These are phyloP conservation scores for Spialia ferax DNA, from an alignment of 2,888 invertebrate genomes.

Conservation along the genomic window DNA sequence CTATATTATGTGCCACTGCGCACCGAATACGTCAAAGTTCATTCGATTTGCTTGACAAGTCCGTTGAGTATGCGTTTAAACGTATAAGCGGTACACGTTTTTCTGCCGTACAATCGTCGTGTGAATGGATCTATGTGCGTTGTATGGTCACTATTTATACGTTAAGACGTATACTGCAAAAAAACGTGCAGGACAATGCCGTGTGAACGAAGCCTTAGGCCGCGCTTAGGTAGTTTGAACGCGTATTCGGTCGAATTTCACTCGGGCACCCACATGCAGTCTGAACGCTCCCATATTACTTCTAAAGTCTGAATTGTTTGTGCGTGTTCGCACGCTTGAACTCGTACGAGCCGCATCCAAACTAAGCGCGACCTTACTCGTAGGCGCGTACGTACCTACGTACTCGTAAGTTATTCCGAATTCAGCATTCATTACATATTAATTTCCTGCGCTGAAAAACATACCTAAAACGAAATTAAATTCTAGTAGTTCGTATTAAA, in stretches of 20 bases:
- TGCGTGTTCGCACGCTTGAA: too few relatives aligned
- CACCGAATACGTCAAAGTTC: slow-evolving; percentile 48
- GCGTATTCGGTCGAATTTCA: too few relatives aligned
- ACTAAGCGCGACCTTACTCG: too few relatives aligned
- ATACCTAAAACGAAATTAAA: slow-evolving; percentile 21
- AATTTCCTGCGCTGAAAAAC: slow-evolving; percentile 18
- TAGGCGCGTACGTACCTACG: neutral
- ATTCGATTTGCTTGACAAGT: slow-evolving; percentile 52
- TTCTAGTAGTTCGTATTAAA: slow-evolving; percentile 6
- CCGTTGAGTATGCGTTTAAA: slow-evolving; percentile 35
- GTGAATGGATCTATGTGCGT: slow-evolving; percentile 46
- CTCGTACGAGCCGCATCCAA: too few relatives aligned
- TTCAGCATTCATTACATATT: slow-evolving; percentile 17
- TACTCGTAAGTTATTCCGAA: neutral
- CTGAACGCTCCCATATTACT: too few relatives aligned
- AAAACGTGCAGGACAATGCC: slow-evolving; percentile 44
- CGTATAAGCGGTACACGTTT: slow-evolving; percentile 18
- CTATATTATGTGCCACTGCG: slow-evolving; percentile 44
- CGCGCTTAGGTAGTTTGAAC: too few relatives aligned
- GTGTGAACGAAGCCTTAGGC: slow-evolving; percentile 42
- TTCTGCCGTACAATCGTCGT: slow-evolving; percentile 37
- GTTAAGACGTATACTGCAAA: slow-evolving; percentile 47
- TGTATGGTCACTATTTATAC: slow-evolving; percentile 48
- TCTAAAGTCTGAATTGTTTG: too few relatives aligned
- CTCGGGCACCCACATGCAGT: too few relatives aligned